Conservation (phyloP, 2,113 vertebrate species). For the Zonotrichia leucophrys region DNA sequence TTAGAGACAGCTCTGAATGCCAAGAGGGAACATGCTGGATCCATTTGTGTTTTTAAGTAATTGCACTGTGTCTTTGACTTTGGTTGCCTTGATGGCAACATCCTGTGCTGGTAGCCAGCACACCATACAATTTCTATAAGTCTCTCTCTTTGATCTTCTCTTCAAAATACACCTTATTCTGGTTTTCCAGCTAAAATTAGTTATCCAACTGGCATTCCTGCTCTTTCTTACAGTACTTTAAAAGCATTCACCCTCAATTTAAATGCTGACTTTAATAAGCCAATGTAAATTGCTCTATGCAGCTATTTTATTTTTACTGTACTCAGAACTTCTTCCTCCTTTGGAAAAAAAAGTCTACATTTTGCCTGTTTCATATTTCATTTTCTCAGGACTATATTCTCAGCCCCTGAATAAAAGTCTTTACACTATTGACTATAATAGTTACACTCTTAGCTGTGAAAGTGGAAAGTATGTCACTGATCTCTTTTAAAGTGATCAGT, state of each 20-base stretch:
- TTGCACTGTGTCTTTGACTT: not conserved
- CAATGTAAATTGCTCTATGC: not conserved
- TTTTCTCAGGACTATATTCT: not conserved
- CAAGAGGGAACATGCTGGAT: slow-evolving; percentile 25
- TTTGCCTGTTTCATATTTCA: slow-evolving; percentile 6
- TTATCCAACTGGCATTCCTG: not conserved
- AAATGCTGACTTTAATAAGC: not conserved
- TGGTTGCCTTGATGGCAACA: not conserved
- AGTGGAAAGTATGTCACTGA: not conserved
- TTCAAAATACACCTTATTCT: slow-evolving; percentile 30
- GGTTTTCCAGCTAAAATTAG: not conserved
- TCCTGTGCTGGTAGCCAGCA: slow-evolving; percentile 9
- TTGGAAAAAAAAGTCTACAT: not conserved
- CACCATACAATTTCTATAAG: not conserved
- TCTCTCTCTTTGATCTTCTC: not conserved
- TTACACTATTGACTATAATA: not conserved
- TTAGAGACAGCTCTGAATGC: not conserved
- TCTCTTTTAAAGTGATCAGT: not conserved
- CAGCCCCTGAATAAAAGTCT: not conserved
- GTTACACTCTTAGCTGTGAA: not conserved
- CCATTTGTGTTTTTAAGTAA: slow-evolving; percentile 34
- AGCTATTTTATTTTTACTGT: slow-evolving; percentile 17
- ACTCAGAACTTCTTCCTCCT: not conserved
- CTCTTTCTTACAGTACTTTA: not conserved
- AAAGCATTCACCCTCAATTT: not conserved